Percentiles rank a stretch among this genome's conserved stretches.
phyloP scores from a whole-genome alignment of 2,888 invertebrate genomes.

The Ormyrus labotus region DNA sequence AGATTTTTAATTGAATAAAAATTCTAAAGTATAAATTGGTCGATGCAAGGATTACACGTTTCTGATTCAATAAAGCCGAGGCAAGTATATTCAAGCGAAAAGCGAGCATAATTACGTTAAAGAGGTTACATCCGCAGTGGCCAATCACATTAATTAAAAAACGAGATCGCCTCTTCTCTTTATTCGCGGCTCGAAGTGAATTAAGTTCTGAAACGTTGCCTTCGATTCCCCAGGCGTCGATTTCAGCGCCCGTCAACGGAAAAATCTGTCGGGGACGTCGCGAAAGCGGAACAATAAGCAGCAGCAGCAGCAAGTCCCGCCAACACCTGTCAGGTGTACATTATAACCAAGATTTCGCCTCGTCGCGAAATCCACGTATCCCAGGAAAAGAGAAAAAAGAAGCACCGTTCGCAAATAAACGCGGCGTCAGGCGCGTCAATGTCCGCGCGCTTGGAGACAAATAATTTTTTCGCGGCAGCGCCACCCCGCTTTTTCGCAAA shows the following conservation, averaged over 20 bases:
- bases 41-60: no score
- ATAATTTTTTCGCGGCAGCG: slow-evolving; percentile 27
- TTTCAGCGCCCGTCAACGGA: background rate
- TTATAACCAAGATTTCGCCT: no score
- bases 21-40: no score
- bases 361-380: background rate
- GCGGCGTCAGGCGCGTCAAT: slow-evolving; percentile 24
- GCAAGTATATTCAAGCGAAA: background rate
- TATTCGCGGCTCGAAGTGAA: background rate
- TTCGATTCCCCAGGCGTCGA: background rate
- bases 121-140: background rate
- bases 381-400: background rate
- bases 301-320: no score
- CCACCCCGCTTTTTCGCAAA: background rate
- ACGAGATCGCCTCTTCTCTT: background rate
- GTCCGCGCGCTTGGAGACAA: background rate
- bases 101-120: background rate
- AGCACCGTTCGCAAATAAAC: slow-evolving; percentile 1
- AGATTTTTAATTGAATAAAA: no score
- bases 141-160: slow-evolving; percentile 9
- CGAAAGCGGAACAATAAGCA: no score
- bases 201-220: background rate
- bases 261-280: background rate
- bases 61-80: no score
- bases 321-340: background rate